Evolutionary conservation across 2,888 invertebrate species (phyloP).

Genomic region (Drosophila mettleri): DNA sequence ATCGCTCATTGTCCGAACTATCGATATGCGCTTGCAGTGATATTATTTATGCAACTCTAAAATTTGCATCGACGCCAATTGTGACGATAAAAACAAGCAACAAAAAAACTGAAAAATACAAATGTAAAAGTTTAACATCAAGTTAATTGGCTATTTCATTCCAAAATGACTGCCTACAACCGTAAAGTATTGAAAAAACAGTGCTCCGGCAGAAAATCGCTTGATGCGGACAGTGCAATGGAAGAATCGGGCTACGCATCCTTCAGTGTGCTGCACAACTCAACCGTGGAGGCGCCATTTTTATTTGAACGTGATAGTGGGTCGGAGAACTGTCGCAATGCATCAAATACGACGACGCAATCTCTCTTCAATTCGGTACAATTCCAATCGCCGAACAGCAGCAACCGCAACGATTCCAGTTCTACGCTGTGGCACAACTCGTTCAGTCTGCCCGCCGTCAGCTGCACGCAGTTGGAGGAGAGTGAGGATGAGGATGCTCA

Average conservation of each 20-base stretch:
- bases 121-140: constrained; percentile 47
- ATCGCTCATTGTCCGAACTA: background rate
- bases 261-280: constrained; percentile 64
- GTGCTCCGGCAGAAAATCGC: constrained; percentile 4
- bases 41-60: constrained; percentile 28
- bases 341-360: constrained; percentile 36
- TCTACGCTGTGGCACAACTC: constrained; percentile 30
- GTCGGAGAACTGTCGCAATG: constrained; percentile 67
- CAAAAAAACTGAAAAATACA: constrained; percentile 21
- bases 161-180: constrained; percentile 65
- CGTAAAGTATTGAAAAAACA: constrained; percentile 38
- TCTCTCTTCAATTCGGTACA: constrained; percentile 27
- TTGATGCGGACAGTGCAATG: constrained; percentile 52
- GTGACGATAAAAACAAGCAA: constrained; percentile 26
- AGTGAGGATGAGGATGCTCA: constrained; percentile 17
- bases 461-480: constrained; percentile 13
- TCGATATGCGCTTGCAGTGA: constrained; percentile 31
- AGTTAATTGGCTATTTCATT: constrained; percentile 31
- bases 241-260: constrained; percentile 74
- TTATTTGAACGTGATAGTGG: constrained; percentile 59
- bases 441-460: constrained; percentile 11
- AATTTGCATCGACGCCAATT: constrained; percentile 55
- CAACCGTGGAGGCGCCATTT: constrained; percentile 76
- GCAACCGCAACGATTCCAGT: constrained; percentile 1
- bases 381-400: constrained; percentile 56